Conservation (phyloP, 2,113 vertebrate genomes). For the Motacilla tschutschensis region DNA sequence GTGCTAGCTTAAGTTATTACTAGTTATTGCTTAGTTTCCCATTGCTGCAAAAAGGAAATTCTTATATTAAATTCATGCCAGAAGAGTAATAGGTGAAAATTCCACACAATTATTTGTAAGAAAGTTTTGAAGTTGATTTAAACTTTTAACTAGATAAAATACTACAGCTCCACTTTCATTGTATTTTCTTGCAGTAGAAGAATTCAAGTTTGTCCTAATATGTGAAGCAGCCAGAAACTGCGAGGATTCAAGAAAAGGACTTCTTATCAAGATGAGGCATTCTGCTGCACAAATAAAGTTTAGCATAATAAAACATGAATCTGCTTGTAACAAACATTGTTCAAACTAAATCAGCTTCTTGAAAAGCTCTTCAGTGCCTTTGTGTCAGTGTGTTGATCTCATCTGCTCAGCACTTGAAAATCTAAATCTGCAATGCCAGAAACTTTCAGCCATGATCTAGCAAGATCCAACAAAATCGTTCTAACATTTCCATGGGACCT, state of each 20-base stretch:
- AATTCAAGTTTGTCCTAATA: not conserved
- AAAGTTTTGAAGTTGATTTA: not conserved
- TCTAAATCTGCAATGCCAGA: not conserved
- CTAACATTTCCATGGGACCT: not conserved
- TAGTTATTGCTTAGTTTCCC: not conserved
- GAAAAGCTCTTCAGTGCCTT: not conserved
- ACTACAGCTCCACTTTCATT: not conserved
- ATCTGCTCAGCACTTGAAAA: not conserved
- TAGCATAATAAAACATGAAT: not conserved
- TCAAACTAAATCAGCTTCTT: not conserved
- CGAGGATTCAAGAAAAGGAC: not conserved
- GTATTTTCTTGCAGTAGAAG: not conserved
- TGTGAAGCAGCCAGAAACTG: not conserved
- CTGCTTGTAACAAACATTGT: not conserved
- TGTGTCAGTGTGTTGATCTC: not conserved
- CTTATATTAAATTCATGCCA: not conserved
- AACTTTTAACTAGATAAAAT: not conserved
- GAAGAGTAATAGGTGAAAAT: not conserved
- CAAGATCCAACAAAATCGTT: not conserved
- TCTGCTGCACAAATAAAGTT: not conserved
- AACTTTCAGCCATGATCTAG: not conserved
- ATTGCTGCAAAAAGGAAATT: not conserved
- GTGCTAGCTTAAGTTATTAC: not conserved
- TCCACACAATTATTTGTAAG: not conserved
- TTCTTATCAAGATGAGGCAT: not conserved